Evolutionary conservation across 92 coral and sea anemone genomes (phyloP).

Genomic region (Porites cylindrica): DNA sequence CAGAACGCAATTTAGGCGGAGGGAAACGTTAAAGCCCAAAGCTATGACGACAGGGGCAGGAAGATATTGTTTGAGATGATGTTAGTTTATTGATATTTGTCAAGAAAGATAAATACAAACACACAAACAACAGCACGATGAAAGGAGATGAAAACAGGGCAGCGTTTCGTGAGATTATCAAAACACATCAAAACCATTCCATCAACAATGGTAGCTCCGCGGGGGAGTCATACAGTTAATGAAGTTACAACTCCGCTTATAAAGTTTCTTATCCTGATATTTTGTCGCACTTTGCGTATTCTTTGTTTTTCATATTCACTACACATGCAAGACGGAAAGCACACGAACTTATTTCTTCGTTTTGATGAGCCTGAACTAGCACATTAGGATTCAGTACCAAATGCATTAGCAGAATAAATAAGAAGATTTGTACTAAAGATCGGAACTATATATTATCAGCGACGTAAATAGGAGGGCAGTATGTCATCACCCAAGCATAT

Average conservation of each 20-base stretch:
- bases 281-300: background rate
- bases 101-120: background rate
- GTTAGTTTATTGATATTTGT: background rate
- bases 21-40: no score
- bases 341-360: background rate
- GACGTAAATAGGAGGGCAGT: background rate
- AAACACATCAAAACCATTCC: conserved; percentile 2
- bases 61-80: no score
- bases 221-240: conserved; percentile 36
- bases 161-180: conserved; percentile 51
- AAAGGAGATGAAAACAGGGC: conserved; percentile 6
- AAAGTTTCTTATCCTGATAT: background rate
- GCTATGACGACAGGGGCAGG: no score
- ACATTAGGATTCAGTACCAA: no score
- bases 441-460: background rate
- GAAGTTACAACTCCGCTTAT: background rate
- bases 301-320: background rate
- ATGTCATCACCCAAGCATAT: background rate
- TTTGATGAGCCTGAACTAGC: no score
- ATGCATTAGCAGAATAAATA: no score
- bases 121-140: background rate
- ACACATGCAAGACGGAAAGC: background rate
- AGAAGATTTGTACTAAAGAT: background rate
- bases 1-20: no score
- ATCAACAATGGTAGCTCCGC: conserved; percentile 5